Evolutionary conservation across 2,888 invertebrate species (phyloP).

Genomic region (Calephelis perditalis): DNA sequence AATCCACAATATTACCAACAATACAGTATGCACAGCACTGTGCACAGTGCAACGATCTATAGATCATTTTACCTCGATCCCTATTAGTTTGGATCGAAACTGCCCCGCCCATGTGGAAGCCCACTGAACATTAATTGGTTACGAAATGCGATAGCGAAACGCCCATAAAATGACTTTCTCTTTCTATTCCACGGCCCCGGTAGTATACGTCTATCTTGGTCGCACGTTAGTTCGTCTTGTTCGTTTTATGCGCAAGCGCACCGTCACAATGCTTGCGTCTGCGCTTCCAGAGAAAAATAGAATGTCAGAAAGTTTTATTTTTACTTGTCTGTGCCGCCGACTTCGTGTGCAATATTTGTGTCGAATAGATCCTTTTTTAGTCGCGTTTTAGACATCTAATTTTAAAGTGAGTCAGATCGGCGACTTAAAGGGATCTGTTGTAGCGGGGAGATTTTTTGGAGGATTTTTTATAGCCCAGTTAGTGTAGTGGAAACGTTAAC

Average conservation of each 20-base stretch:
- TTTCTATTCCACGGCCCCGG: slow-evolving; percentile 28
- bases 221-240: slow-evolving; percentile 42
- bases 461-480: neutral
- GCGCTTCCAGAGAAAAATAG: slow-evolving; percentile 70
- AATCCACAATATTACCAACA: slow-evolving; percentile 68
- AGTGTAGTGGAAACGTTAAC: slow-evolving; percentile 7
- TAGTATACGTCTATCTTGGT: slow-evolving; percentile 33
- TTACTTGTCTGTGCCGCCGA: slow-evolving; percentile 46
- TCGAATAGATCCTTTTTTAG: slow-evolving; percentile 56
- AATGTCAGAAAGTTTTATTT: slow-evolving; percentile 59
- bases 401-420: slow-evolving; percentile 54
- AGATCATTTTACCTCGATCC: slow-evolving; percentile 74
- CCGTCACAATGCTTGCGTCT: slow-evolving; percentile 59
- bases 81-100: slow-evolving; percentile 65
- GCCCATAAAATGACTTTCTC: slow-evolving; percentile 52
- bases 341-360: slow-evolving; percentile 75
- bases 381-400: slow-evolving; percentile 55
- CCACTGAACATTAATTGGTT: slow-evolving; percentile 77
- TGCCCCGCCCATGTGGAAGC: slow-evolving; percentile 68
- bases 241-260: slow-evolving; percentile 66
- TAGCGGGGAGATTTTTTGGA: slow-evolving; percentile 19
- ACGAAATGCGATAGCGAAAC: slow-evolving; percentile 60
- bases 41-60: slow-evolving; percentile 63
- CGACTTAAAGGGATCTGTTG: slow-evolving; percentile 32
- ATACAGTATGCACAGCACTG: slow-evolving; percentile 59